These are phyloP conservation scores for Stegana nigrithorax DNA, from an alignment of 2,888 invertebrate species.

Conservation along the genomic window DNA sequence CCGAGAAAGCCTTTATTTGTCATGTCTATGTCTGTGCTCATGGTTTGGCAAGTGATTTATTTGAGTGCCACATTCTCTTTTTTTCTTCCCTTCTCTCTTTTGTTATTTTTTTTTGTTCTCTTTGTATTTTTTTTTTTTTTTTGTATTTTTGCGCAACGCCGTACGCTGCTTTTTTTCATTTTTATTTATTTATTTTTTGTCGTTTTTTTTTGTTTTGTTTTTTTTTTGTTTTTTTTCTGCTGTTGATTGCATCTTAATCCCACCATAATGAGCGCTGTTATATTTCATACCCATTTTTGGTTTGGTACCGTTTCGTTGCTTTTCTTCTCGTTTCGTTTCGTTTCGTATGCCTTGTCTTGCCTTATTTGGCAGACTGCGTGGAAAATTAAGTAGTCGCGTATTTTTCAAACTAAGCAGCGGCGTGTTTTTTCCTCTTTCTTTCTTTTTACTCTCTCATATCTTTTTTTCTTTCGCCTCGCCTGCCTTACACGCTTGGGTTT, in stretches of 20 bases:
- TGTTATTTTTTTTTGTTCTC: no score
- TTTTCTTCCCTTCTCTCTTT: not conserved
- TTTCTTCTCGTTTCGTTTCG: not conserved
- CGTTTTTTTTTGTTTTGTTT: no score
- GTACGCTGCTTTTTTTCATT: no score
- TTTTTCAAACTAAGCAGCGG: conserved; percentile 3
- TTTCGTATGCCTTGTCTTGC: conserved; percentile 17
- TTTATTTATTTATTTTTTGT: no score
- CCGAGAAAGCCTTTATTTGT: not conserved
- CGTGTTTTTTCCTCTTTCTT: not conserved
- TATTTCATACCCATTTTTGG: conserved; percentile 55
- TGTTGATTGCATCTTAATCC: conserved; percentile 65
- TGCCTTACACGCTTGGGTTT: no score
- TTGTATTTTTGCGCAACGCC: no score
- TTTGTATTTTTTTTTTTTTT: no score
- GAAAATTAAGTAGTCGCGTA: conserved; percentile 52
- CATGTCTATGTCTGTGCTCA: not conserved
- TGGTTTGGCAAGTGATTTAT: conserved; percentile 58
- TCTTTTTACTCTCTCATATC: no score
- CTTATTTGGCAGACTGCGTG: conserved; percentile 33
- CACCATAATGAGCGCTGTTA: conserved; percentile 63
- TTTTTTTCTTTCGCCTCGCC: not conserved
- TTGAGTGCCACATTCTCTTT: conserved; percentile 54
- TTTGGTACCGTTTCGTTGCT: no score
- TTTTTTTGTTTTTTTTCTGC: conserved; percentile 45